These are phyloP conservation scores for Shargacucullia verbasci DNA, from an alignment of 2,888 invertebrate species.

Conservation along the genomic window DNA sequence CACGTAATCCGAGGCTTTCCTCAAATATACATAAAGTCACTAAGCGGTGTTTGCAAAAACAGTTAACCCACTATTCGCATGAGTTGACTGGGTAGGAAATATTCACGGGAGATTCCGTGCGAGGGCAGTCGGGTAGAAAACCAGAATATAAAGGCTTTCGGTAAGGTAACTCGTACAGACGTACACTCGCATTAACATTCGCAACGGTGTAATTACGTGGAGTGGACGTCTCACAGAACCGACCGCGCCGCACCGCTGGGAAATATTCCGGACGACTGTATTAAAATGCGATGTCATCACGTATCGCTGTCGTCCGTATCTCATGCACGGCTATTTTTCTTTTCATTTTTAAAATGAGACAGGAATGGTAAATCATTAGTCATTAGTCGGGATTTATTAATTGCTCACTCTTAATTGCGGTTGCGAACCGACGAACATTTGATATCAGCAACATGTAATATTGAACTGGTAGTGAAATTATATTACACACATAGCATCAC, in stretches of 20 bases:
- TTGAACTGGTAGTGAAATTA: neutral
- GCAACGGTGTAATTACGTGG: slow-evolving; percentile 64
- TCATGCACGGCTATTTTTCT: slow-evolving; percentile 11
- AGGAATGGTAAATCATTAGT: slow-evolving; percentile 5
- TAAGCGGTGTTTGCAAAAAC: slow-evolving; percentile 34
- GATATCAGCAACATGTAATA: slow-evolving; percentile 1
- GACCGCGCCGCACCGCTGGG: slow-evolving; percentile 48
- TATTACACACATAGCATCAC: too few species aligned
- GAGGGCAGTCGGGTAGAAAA: slow-evolving; percentile 26
- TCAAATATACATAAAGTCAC: slow-evolving; percentile 25
- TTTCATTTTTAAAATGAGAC: slow-evolving; percentile 15
- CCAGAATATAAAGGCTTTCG: slow-evolving; percentile 32
- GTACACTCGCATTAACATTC: slow-evolving; percentile 53
- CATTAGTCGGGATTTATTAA: neutral
- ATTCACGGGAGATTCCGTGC: slow-evolving; percentile 23
- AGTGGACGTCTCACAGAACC: slow-evolving; percentile 57
- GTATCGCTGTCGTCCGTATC: slow-evolving; percentile 28
- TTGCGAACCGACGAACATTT: neutral
- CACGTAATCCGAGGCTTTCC: slow-evolving; percentile 15
- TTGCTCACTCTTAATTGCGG: neutral
- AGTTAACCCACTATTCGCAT: slow-evolving; percentile 30
- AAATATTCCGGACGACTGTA: slow-evolving; percentile 59
- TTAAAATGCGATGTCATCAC: slow-evolving; percentile 64
- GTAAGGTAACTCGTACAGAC: slow-evolving; percentile 30
- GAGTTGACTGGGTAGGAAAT: slow-evolving; percentile 27